Conservation (phyloP, 2,888 invertebrate genomes). For the Biston betularia region DNA sequence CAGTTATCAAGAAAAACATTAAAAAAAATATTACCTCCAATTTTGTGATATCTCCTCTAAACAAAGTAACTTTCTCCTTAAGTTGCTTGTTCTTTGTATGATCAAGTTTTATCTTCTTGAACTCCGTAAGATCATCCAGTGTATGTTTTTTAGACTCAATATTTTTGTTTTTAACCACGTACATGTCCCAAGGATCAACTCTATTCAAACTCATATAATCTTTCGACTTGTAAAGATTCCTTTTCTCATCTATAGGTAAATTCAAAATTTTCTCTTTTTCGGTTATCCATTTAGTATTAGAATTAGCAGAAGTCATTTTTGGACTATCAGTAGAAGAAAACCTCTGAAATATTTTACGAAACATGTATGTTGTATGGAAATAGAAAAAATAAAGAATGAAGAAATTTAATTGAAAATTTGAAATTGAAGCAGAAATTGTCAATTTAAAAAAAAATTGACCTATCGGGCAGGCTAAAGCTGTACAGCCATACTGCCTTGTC, state of each 20-base stretch:
- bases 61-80: constrained; percentile 88
- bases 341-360: constrained; percentile 12
- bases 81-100: constrained; percentile 71
- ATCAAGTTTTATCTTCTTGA: constrained; percentile 60
- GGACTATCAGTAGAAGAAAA: constrained; percentile 9
- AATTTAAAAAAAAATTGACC: too few species aligned
- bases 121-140: constrained; percentile 60
- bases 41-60: constrained; percentile 93
- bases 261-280: constrained; percentile 84
- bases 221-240: constrained; percentile 75
- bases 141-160: constrained; percentile 68
- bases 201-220: constrained; percentile 72
- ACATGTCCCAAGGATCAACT: constrained; percentile 86
- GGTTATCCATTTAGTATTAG: constrained; percentile 71
- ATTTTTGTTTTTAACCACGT: constrained; percentile 70
- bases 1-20: too few species aligned
- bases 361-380: too few species aligned
- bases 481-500: too few species aligned
- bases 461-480: too few species aligned
- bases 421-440: too few species aligned
- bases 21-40: constrained; percentile 85
- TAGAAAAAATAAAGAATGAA: too few species aligned
- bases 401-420: too few species aligned
- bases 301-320: constrained; percentile 66
- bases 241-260: constrained; percentile 84